Base-by-base conservation (phyloP, 2,113 vertebrate genomes). In the Gracilinanus agilis region DNA sequence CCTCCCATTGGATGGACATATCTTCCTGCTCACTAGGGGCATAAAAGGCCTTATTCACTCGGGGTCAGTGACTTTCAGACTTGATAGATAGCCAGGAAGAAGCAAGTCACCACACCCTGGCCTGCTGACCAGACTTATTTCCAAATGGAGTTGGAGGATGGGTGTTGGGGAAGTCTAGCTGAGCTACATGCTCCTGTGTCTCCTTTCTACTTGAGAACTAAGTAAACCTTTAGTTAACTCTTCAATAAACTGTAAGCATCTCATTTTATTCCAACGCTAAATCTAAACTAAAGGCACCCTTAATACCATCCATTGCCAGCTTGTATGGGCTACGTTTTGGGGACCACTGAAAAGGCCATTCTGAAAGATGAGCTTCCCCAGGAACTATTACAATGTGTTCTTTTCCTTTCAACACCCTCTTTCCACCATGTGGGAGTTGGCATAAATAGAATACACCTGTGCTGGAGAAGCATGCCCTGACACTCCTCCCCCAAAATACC, bases 401-500 rank as follows among this genome's bases (percentile, higher is more conserved):
- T 56, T 94, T 96, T 54, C 75, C 55, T 83, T 94, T 94, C 29
- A 92, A 88, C 53, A 56, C 40, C 44, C 13, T 90, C 13, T 91
- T 53, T 95, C n/a, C 94, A 90, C 40, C 89, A 55, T 54, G 24
- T 88, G 54, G 58, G 90, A n/a, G 21, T 44, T 7, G 44, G 55
- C 88, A 89, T 88, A 92, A 96, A 97, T 92, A 96, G 95, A 97
- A 93, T 90, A 91, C 89, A 97, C 94, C 55, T 94, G 92, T 95
- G 49, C 89, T 95, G 61, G 34, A 61, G 91, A 95, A 96, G 93
- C 94, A 90, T 92, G 90, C 55, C 54, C 94, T 96, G 75, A 97
- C 25, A 54, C 95, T 96, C 92, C 75, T 97, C 89, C 90, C 61
- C 91, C 44, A 44, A 93, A 95, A 96, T 97, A 97, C 49, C 55